These are phyloP conservation scores for Nansenia antarctica DNA, from an alignment of 2,113 vertebrate genomes.

Conservation along the genomic window DNA sequence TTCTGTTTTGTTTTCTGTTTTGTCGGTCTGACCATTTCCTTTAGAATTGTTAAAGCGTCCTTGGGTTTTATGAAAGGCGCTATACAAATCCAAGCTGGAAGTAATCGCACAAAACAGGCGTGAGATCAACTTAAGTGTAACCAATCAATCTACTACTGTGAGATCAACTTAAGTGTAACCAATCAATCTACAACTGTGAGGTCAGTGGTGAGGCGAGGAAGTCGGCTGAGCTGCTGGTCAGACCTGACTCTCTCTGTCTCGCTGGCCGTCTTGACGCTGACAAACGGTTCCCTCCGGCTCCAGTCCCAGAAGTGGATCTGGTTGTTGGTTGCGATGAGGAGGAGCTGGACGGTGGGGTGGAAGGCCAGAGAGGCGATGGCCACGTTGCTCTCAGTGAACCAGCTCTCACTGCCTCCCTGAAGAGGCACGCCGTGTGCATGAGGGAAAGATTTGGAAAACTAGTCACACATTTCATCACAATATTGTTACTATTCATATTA, in stretches of 20 bases:
- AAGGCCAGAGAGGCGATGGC: conserved; percentile 89
- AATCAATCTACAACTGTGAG: neutral
- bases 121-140: too few relatives aligned
- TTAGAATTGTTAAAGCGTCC: too few relatives aligned
- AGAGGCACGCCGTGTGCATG: neutral
- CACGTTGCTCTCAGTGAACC: conserved; percentile 91
- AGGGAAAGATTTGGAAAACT: too few relatives aligned
- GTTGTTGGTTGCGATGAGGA: conserved; percentile 87
- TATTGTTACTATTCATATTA: too few relatives aligned
- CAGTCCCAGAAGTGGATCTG: conserved; percentile 93
- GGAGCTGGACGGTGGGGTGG: conserved; percentile 87
- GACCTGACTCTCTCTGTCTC: conserved; percentile 89
- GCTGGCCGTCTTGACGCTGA: conserved; percentile 87
- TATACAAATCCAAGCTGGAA: too few relatives aligned
- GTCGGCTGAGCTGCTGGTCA: neutral
- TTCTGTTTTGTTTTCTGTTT: too few relatives aligned
- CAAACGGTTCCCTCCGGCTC: conserved; percentile 89
- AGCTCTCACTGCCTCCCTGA: conserved; percentile 90
- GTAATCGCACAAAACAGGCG: too few relatives aligned
- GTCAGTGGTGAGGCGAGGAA: neutral
- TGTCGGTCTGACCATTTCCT: too few relatives aligned
- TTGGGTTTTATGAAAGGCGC: too few relatives aligned
- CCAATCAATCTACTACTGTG: too few relatives aligned
- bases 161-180: too few relatives aligned
- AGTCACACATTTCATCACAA: too few relatives aligned